phyloP scores from a whole-genome alignment of 2,888 invertebrate species.

The Amphiduros pacificus region DNA sequence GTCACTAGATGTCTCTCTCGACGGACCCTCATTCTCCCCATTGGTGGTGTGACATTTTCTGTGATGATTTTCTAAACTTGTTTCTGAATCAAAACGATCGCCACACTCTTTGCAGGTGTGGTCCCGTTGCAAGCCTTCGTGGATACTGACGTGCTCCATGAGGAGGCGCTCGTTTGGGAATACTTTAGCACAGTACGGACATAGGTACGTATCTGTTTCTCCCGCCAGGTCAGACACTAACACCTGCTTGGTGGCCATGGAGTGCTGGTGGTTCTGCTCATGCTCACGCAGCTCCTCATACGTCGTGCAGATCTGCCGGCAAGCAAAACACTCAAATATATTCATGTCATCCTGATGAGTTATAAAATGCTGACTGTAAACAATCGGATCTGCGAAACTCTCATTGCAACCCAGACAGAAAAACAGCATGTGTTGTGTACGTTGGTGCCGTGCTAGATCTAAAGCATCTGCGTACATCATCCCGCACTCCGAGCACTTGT shows the following conservation, averaged over 20 bases:
- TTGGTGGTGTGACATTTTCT: neutral
- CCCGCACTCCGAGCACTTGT: slow-evolving; percentile 21
- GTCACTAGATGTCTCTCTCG: too few species aligned
- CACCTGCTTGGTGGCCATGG: neutral
- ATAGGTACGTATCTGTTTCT: neutral
- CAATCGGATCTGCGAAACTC: slow-evolving; percentile 24
- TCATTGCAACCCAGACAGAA: slow-evolving; percentile 28
- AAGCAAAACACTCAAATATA: slow-evolving; percentile 30
- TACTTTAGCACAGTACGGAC: slow-evolving; percentile 7
- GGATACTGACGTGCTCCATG: slow-evolving; percentile 17
- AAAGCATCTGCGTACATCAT: slow-evolving; percentile 22
- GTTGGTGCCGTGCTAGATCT: slow-evolving; percentile 23
- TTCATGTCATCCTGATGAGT: slow-evolving; percentile 21
- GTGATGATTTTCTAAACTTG: neutral
- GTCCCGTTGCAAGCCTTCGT: neutral
- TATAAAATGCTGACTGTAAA: slow-evolving; percentile 27
- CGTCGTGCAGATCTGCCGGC: slow-evolving; percentile 25
- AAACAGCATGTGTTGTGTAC: slow-evolving; percentile 20
- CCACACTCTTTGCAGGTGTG: neutral
- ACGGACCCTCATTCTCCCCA: neutral
- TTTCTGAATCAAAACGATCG: neutral
- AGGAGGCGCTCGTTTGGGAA: neutral
- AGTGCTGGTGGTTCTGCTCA: slow-evolving; percentile 21
- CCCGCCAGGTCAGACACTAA: neutral
- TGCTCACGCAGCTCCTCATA: slow-evolving; percentile 20